These are phyloP conservation scores for Melanchra persicariae DNA, from an alignment of 2,888 invertebrate species.

Conservation along the genomic window DNA sequence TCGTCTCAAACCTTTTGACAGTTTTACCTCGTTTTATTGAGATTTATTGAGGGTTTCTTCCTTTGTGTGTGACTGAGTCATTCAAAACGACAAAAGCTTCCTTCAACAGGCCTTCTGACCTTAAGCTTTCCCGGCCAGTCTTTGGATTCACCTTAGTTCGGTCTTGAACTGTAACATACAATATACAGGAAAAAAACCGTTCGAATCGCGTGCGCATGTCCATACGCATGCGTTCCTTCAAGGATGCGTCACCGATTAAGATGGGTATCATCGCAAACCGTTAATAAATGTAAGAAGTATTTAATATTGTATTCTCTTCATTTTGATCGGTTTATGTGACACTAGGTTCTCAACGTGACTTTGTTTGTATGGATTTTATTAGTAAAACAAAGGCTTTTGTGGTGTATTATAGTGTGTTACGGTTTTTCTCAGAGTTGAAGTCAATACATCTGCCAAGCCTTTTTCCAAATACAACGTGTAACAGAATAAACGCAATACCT, in stretches of 20 bases:
- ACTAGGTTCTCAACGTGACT: background rate
- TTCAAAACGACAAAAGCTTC: too few species aligned
- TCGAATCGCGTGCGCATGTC: conserved; percentile 68
- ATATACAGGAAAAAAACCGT: conserved; percentile 39
- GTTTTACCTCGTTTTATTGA: too few species aligned
- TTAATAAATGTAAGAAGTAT: conserved; percentile 73
- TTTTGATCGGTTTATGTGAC: conserved; percentile 66
- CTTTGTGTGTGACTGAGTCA: too few species aligned
- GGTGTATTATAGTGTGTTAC: too few species aligned
- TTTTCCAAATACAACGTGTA: too few species aligned
- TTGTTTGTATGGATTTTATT: background rate
- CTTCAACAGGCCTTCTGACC: too few species aligned
- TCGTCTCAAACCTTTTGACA: too few species aligned
- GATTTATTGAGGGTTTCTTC: too few species aligned
- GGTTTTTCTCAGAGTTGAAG: too few species aligned
- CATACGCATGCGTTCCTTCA: conserved; percentile 67
- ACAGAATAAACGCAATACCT: too few species aligned
- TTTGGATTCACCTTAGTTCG: background rate
- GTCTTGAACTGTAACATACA: background rate
- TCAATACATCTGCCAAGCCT: too few species aligned
- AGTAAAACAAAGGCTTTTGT: background rate
- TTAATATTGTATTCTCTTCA: conserved; percentile 74
- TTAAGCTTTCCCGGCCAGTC: too few species aligned
- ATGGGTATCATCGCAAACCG: conserved; percentile 76
- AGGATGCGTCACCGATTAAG: conserved; percentile 75